Conservation (phyloP, 2,888 invertebrate genomes). For the Didymodactylos carnosus region DNA sequence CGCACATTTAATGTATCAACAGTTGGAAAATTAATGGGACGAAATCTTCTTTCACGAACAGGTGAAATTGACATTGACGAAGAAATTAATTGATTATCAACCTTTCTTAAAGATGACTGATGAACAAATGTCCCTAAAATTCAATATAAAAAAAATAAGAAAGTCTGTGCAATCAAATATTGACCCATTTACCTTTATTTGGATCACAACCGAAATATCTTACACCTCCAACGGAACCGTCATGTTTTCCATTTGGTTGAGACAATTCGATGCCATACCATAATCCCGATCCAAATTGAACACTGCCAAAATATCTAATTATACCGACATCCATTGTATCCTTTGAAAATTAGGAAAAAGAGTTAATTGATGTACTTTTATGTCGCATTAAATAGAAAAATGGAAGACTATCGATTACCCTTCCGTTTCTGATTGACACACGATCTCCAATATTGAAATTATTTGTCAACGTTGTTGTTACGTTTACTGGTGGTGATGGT, state of each 20-base stretch:
- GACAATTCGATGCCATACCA: constrained; percentile 40
- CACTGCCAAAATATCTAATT: constrained; percentile 35
- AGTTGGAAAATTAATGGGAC: background rate
- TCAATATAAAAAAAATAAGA: background rate
- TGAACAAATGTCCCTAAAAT: background rate
- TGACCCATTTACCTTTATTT: constrained; percentile 30
- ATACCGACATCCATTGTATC: too few species aligned
- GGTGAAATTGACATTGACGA: background rate
- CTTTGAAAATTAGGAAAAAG: too few species aligned
- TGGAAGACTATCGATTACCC: background rate
- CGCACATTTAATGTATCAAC: background rate
- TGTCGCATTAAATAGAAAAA: background rate
- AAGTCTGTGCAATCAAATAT: background rate
- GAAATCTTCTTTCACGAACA: background rate
- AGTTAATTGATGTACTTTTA: background rate
- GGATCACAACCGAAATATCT: constrained; percentile 34
- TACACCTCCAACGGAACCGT: constrained; percentile 37
- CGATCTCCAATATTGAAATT: background rate
- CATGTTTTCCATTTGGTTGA: constrained; percentile 37
- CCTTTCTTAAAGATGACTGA: background rate
- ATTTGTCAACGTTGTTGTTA: too few species aligned
- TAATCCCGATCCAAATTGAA: constrained; percentile 38
- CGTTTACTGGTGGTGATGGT: too few species aligned
- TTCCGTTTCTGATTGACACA: background rate
- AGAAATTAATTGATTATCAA: too few species aligned